phyloP scores from a whole-genome alignment of 2,888 invertebrate species.

The Himalopsyche kuldschensis region DNA sequence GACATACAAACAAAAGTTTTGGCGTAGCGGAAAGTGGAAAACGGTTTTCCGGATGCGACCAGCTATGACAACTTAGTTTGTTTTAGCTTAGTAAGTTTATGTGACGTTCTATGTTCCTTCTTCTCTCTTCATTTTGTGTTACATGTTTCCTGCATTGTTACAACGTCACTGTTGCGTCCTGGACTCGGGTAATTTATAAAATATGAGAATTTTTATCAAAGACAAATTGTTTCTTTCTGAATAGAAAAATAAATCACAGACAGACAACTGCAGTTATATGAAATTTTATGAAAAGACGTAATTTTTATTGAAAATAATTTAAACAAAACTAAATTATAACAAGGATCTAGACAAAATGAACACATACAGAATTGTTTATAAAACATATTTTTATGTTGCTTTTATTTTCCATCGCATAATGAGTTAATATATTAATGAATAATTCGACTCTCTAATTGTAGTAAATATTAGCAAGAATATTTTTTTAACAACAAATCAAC shows the following conservation, averaged over 20 bases:
- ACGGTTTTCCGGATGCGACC: constrained; percentile 2
- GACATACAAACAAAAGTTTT: not conserved
- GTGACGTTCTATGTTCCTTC: not conserved
- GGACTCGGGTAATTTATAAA: not conserved
- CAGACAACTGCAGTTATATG: not conserved
- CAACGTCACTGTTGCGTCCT: not conserved
- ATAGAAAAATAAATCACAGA: not conserved
- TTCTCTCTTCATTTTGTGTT: not conserved
- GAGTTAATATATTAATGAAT: no score
- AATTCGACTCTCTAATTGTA: no score
- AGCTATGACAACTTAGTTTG: constrained; percentile 3
- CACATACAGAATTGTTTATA: no score
- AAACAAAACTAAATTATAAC: no score
- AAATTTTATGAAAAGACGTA: not conserved
- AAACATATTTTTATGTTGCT: no score
- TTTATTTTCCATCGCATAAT: no score
- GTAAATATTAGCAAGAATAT: no score
- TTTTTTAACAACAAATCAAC: no score
- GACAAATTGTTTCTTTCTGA: not conserved
- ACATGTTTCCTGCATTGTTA: constrained; percentile 3
- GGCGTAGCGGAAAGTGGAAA: not conserved
- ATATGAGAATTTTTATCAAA: not conserved
- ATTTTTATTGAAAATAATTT: not conserved
- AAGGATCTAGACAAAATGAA: no score
- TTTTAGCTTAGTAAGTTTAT: constrained; percentile 3